Evolutionary conservation across 2,888 invertebrate species (phyloP).

Genomic region (Orgyia antiqua): DNA sequence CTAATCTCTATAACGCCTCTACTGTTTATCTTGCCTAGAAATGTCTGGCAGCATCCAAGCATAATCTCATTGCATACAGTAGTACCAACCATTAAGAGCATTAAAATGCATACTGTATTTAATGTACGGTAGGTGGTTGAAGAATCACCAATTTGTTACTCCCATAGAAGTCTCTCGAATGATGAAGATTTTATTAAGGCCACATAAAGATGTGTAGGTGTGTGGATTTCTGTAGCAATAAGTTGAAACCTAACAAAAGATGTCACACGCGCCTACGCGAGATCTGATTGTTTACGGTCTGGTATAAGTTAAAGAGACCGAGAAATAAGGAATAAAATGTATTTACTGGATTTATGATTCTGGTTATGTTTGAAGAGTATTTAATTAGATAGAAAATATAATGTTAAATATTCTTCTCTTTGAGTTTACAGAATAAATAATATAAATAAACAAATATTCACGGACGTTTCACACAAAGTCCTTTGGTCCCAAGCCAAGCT

Average conservation of each 20-base stretch:
- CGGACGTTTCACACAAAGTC: too few species aligned
- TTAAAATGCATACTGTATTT: conserved; percentile 34
- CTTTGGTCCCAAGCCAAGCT: too few species aligned
- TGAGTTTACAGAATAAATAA: too few species aligned
- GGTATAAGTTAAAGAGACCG: too few species aligned
- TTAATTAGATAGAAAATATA: too few species aligned
- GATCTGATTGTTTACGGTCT: conserved; percentile 46
- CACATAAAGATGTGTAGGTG: conserved; percentile 52
- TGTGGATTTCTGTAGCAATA: conserved; percentile 49
- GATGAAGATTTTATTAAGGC: conserved; percentile 64
- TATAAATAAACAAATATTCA: too few species aligned
- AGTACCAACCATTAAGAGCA: conserved; percentile 53
- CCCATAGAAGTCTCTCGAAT: conserved; percentile 38
- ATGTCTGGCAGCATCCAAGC: conserved; percentile 49
- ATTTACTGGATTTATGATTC: too few species aligned
- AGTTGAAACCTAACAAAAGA: conserved; percentile 55
- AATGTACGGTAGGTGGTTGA: conserved; percentile 51
- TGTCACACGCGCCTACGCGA: conserved; percentile 45
- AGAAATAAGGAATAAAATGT: too few species aligned
- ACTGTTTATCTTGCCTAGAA: conserved; percentile 69
- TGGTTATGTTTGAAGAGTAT: too few species aligned
- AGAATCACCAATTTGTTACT: conserved; percentile 68
- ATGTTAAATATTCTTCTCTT: too few species aligned
- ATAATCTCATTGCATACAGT: conserved; percentile 59
- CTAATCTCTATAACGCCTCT: conserved; percentile 63